Evolutionary conservation across 2,113 vertebrate genomes (phyloP).

Genomic region (Aphelocoma coerulescens): DNA sequence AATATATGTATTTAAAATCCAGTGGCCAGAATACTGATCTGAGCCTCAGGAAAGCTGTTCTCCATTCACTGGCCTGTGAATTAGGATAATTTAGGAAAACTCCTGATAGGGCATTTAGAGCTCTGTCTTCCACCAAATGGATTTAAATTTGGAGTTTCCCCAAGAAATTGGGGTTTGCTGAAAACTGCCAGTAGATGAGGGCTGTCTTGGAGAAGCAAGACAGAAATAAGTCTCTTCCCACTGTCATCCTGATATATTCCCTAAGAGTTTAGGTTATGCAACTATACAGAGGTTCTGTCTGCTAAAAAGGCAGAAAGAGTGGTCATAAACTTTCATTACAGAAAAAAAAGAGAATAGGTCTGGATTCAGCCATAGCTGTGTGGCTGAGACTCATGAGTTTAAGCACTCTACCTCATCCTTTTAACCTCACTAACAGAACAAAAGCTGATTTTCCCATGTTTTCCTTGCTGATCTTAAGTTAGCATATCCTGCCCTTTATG

Average conservation of each 20-base stretch:
- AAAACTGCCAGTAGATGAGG: not conserved
- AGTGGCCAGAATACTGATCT: not conserved
- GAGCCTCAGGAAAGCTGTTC: not conserved
- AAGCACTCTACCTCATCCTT: not conserved
- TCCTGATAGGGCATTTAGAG: not conserved
- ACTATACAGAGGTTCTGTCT: not conserved
- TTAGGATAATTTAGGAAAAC: not conserved
- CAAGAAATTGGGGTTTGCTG: not conserved
- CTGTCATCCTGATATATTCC: not conserved
- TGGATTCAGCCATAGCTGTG: not conserved
- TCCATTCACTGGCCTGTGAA: not conserved
- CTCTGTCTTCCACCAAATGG: not conserved
- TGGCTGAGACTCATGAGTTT: not conserved
- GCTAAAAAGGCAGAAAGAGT: not conserved
- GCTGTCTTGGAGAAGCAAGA: not conserved
- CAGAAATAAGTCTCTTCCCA: not conserved
- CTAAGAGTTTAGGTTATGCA: not conserved
- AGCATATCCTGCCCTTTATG: not conserved
- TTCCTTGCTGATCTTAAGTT: not conserved
- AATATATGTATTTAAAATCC: not conserved
- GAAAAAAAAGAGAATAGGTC: not conserved
- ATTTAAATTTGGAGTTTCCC: not conserved
- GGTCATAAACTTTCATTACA: not conserved
- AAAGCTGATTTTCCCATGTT: not conserved
- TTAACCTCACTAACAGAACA: not conserved